Base-by-base conservation (phyloP, 2,888 invertebrate genomes). In the Erebia epiphron region DNA sequence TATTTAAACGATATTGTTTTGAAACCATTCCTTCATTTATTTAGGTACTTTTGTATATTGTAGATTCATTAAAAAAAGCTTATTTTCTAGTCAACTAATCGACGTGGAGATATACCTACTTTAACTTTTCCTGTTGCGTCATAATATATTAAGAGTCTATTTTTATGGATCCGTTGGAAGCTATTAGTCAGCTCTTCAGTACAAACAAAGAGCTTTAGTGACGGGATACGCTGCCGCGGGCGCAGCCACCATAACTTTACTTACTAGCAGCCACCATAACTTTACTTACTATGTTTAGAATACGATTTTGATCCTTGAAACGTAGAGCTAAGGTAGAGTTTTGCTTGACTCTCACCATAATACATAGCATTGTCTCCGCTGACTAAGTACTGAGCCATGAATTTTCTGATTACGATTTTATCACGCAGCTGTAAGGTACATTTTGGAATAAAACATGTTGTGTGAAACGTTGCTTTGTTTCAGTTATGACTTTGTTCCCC, bases 181-280 rank as follows among this genome's bases (percentile, higher is more conserved):
- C 92, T 92, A 92, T 92, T 93, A 91, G 89, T 88, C 91, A 90
- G 88, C 91, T 88, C 91, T 92, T 91, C 89, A 92, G 85, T 83
- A 87, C 88, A 90, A 92, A 92, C 92, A 92, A 92, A 92, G 91
- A 88, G 90, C 86, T 85, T 83, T 87, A 88, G 87, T 86, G 88
- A 88, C 86, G 87, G 83, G 85, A 83, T 86, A 83, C 82, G 87
- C 78, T 83, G 88, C 87, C 86, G 82, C 83, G 78, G 83, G 86
- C 87, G 83, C 84, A 87, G 85, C 85, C 78, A 83, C 43, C 54
- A 46, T 54, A 49, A 26, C 8, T 4, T 64, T 70, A 65, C 56
- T 43, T 35, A 18, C 11, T 18, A 9, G 83, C 84, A 87, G 85
- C 85, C 78, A 83, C 43, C 54, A 46, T 54, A 49, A 26, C 8